phyloP scores from a whole-genome alignment of 2,797 vertebrate species.

The Silurus lanzhouensis region DNA sequence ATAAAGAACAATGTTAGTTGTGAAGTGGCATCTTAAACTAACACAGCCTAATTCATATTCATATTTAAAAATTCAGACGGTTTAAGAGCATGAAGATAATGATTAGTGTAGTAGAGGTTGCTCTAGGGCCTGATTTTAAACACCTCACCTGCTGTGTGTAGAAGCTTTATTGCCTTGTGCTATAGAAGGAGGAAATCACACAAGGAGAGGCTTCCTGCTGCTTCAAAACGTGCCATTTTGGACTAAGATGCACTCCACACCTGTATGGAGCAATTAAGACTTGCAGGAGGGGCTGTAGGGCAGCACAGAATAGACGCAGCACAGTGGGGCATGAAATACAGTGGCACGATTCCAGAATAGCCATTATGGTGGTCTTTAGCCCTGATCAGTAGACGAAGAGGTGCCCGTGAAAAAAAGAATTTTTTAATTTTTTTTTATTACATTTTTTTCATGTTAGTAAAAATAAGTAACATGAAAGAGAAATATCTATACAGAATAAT shows the following conservation, averaged over 20 bases:
- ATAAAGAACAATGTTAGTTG: constrained; percentile 9
- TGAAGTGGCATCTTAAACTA: constrained; percentile 26
- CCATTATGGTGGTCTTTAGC: constrained; percentile 42
- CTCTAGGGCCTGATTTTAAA: constrained; percentile 35
- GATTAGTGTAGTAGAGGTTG: constrained; percentile 15
- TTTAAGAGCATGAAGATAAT: constrained; percentile 34
- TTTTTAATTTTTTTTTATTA: neutral
- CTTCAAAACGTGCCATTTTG: constrained; percentile 40
- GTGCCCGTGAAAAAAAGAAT: constrained; percentile 13
- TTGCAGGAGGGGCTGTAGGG: constrained; percentile 33
- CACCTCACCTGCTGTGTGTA: constrained; percentile 9
- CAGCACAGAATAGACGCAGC: constrained; percentile 27
- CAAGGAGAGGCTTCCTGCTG: constrained; percentile 37
- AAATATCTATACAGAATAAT: neutral
- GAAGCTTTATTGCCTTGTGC: constrained; percentile 24
- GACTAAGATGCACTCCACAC: constrained; percentile 33
- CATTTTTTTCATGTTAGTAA: too few species aligned
- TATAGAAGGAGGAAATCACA: constrained; percentile 38
- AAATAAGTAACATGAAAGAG: neutral
- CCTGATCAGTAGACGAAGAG: constrained; percentile 6
- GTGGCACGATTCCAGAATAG: constrained; percentile 28
- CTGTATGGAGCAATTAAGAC: constrained; percentile 47
- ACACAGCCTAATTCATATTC: constrained; percentile 32
- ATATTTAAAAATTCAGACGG: constrained; percentile 24
- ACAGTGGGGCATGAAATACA: constrained; percentile 29